A percentile compares a stretch with the other conserved stretches of the same genome.
Evolutionary conservation across 2,888 invertebrate species (phyloP).

Genomic region (Acanthosepion lycidas): DNA sequence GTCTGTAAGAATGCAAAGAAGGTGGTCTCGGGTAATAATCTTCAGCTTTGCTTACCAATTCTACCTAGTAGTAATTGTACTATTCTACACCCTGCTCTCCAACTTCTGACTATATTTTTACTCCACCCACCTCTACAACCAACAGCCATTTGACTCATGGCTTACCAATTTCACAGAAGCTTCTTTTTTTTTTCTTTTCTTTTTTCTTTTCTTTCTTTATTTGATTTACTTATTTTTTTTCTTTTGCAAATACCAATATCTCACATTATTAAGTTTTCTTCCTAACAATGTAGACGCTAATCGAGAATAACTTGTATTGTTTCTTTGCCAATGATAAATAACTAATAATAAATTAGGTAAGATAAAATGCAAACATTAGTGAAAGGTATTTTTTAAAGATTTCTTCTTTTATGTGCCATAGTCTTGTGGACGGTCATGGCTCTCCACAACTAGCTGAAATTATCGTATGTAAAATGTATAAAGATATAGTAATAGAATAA

Average conservation of each 20-base stretch:
- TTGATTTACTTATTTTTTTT: not conserved
- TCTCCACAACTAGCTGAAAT: too few species aligned
- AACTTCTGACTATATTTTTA: not conserved
- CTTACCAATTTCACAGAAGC: not conserved
- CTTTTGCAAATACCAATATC: not conserved
- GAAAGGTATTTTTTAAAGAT: too few species aligned
- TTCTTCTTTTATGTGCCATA: too few species aligned
- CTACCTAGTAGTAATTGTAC: not conserved
- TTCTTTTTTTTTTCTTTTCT: not conserved
- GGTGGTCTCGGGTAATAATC: not conserved
- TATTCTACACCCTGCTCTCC: not conserved
- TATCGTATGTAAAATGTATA: too few species aligned
- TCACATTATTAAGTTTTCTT: slow-evolving; percentile 6
- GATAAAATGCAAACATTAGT: not conserved
- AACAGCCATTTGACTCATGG: not conserved
- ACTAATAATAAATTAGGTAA: not conserved
- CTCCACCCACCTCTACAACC: not conserved
- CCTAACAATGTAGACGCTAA: not conserved
- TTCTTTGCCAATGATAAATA: not conserved
- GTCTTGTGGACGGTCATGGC: too few species aligned
- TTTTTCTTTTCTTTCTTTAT: not conserved
- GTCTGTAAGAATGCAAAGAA: not conserved
- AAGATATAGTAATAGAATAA: too few species aligned
- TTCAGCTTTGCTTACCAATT: not conserved
- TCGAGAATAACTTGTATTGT: not conserved